Evolutionary conservation across 1,140 invertebrate genomes (phyloP), one percentile per base, ranked within the genome.

Genomic region (Batillaria attramentaria): DNA sequence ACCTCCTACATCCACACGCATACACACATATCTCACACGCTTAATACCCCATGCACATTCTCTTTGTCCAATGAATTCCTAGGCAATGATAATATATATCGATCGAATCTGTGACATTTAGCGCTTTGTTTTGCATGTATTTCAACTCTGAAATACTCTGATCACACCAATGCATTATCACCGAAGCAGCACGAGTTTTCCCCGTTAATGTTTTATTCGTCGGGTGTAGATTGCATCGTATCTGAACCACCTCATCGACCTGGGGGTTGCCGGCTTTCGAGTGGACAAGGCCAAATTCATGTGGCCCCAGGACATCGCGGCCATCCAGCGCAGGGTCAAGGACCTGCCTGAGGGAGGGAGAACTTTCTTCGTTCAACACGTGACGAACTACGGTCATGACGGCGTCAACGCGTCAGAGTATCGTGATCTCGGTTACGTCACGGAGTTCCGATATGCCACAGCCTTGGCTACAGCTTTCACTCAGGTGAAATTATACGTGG

Each of bases 191-290:
- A n/a, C n/a, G n/a, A n/a, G n/a, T n/a, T n/a, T n/a, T n/a, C n/a
- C n/a, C n/a, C n/a, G n/a, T n/a, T n/a, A n/a, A n/a, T n/a, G n/a
- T n/a, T n/a, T n/a, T n/a, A n/a, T n/a, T n/a, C 81, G 95, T 97
- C 91, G 94, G 76, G 87, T 88, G 0, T 94, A 93, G 88, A 93
- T 87, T 2, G 83, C 85, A 8, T 80, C 41, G 5, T 87, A 84
- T 65, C 28, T 87, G 37, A 86, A 85, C 42, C 78, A 81, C 72
- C 57, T 95, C 0, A 93, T 97, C 69, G 93, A 93, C 60, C 86
- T 93, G 60, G 96, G 96, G 33, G 95, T 97, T 3, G 96, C 95
- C 87, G 96, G 96, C 72, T 87, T 87, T 60, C 74, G 86, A 68
- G 73, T 87, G 24, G 87, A 88, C 66, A 85, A 84, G 10, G 80